Percentiles rank a stretch among this genome's conserved stretches.
phyloP scores from a whole-genome alignment of 2,888 invertebrate species.

The Lasioglossum figueresi region DNA sequence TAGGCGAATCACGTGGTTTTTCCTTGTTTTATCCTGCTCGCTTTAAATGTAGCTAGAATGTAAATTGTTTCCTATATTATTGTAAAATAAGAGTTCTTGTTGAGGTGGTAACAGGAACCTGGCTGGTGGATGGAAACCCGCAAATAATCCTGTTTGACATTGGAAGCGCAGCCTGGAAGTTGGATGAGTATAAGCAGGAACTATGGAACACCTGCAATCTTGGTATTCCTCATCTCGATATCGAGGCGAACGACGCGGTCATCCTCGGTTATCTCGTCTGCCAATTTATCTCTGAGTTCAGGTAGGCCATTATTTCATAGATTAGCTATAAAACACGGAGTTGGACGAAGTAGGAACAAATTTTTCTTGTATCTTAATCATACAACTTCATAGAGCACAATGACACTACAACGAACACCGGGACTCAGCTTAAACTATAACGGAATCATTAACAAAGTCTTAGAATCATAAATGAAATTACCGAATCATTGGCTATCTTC shows the following conservation, averaged over 20 bases:
- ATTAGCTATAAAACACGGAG: no score
- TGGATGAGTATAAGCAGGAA: conserved; percentile 97
- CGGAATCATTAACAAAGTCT: no score
- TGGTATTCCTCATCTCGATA: conserved; percentile 97
- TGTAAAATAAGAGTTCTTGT: conserved; percentile 63
- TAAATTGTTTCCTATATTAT: conserved; percentile 9
- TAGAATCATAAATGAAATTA: no score
- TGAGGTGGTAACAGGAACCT: conserved; percentile 96
- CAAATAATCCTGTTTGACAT: conserved; percentile 99
- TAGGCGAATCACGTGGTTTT: neutral
- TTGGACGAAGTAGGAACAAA: no score
- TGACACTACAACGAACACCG: no score
- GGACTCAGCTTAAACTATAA: no score
- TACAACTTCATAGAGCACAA: no score
- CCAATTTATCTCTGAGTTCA: conserved; percentile 92
- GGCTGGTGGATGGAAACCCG: conserved; percentile 99
- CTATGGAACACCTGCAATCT: conserved; percentile 95
- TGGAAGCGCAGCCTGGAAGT: conserved; percentile 97
- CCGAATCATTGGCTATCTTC: no score
- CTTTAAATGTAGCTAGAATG: neutral
- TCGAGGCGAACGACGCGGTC: conserved; percentile 98
- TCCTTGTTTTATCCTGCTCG: neutral
- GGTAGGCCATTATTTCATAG: conserved; percentile 87
- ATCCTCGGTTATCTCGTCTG: conserved; percentile 98
- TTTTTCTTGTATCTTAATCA: no score